Conservation (phyloP, 1,140 invertebrate species). For the Pomacea maculata region DNA sequence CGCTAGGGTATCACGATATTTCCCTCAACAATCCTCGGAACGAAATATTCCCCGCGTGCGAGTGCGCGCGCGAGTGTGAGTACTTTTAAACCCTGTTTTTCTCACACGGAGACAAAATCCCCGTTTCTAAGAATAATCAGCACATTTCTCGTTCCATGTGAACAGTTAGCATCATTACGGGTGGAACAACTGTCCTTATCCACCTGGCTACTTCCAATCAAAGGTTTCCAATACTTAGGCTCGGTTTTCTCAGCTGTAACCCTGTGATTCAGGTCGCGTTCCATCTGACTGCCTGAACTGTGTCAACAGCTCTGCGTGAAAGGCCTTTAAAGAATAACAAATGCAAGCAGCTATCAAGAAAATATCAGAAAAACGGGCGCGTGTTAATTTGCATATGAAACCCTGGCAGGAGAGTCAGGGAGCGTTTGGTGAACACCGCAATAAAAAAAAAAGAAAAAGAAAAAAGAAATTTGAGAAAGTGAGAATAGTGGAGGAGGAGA, state of each 20-base stretch:
- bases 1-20: neutral
- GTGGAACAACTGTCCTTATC: too few relatives aligned
- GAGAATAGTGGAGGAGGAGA: constrained; percentile 5
- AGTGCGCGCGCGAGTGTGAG: neutral
- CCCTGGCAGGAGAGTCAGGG: constrained; percentile 2
- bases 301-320: too few relatives aligned
- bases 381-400: neutral
- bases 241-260: too few relatives aligned
- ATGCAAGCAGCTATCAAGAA: neutral
- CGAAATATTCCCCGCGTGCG: neutral
- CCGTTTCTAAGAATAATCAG: too few relatives aligned
- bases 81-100: neutral
- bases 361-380: neutral
- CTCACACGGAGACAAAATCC: too few relatives aligned
- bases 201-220: too few relatives aligned
- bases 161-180: too few relatives aligned
- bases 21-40: neutral
- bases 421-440: neutral
- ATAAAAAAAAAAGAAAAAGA: neutral
- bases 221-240: too few relatives aligned
- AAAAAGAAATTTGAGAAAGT: neutral
- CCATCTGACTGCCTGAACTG: neutral
- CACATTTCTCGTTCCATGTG: too few relatives aligned
- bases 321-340: neutral
- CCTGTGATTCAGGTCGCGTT: too few relatives aligned